Percentiles rank a stretch among this genome's conserved stretches.
phyloP scores from a whole-genome alignment of 2,888 invertebrate species.

The Phytoseiulus persimilis region DNA sequence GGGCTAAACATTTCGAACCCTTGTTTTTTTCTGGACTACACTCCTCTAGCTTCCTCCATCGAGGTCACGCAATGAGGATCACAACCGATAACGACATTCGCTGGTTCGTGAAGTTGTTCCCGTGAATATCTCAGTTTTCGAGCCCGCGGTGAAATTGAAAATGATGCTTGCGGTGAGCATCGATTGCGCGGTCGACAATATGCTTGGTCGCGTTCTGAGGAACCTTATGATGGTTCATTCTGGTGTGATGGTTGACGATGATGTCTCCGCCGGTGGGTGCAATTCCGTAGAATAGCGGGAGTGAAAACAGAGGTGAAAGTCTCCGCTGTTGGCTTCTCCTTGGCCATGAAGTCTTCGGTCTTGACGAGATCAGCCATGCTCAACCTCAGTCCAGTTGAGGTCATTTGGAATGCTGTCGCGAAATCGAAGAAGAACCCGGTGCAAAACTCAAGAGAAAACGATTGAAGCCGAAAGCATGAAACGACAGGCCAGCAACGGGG shows the following conservation, averaged over 20 bases:
- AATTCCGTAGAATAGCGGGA: neutral
- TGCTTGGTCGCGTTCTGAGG: neutral
- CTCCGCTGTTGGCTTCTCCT: neutral
- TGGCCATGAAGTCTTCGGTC: neutral
- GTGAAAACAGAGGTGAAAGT: neutral
- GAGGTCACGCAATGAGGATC: too few species aligned
- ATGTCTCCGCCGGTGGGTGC: neutral
- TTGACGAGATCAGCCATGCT: neutral
- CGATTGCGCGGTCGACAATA: too few species aligned
- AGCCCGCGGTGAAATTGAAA: too few species aligned
- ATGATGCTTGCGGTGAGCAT: too few species aligned
- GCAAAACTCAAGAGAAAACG: neutral
- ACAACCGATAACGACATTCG: too few species aligned
- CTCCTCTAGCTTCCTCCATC: too few species aligned
- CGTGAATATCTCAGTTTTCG: too few species aligned
- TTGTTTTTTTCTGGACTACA: too few species aligned
- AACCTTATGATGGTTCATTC: neutral
- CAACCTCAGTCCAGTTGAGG: neutral
- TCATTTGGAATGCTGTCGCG: neutral
- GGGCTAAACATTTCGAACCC: too few species aligned
- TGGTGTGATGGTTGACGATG: neutral
- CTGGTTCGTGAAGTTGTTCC: too few species aligned
- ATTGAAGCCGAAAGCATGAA: neutral
- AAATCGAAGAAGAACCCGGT: neutral
- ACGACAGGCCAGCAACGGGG: neutral